Conservation (phyloP, 2,888 invertebrate species). For the Colletes collaris region DNA sequence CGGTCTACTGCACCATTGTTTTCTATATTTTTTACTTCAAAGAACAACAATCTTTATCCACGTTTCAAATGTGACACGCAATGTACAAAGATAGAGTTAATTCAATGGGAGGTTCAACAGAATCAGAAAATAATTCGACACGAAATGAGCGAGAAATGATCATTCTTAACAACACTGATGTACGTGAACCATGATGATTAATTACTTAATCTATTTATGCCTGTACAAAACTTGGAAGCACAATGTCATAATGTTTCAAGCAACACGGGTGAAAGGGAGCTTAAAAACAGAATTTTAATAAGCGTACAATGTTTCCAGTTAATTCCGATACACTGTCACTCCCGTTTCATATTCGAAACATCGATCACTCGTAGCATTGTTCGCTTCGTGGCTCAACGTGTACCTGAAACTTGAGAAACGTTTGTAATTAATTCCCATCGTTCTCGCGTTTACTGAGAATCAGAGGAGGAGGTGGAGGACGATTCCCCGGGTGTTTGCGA, state of each 20-base stretch:
- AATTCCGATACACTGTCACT: not conserved
- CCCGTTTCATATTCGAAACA: not conserved
- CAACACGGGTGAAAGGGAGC: conserved; percentile 1
- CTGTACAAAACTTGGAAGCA: conserved; percentile 1
- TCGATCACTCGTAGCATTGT: too few relatives aligned
- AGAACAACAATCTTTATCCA: too few relatives aligned
- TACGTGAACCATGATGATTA: not conserved
- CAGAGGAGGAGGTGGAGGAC: conserved; percentile 5
- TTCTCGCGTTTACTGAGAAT: not conserved
- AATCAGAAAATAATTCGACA: conserved; percentile 7
- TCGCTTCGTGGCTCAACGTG: too few relatives aligned
- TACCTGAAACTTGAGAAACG: too few relatives aligned
- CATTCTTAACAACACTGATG: not conserved
- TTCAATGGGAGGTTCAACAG: not conserved
- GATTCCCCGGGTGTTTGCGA: conserved; percentile 1
- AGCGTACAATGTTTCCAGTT: not conserved
- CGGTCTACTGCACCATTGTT: too few relatives aligned
- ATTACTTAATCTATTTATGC: not conserved
- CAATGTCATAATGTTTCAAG: not conserved
- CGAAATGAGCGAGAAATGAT: not conserved
- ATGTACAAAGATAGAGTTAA: too few relatives aligned
- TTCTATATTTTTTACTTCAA: too few relatives aligned
- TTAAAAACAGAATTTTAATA: not conserved
- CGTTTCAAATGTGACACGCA: too few relatives aligned
- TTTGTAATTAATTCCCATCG: too few relatives aligned